Evolutionary conservation across 2,888 invertebrate genomes (phyloP), one percentile per base, ranked within the genome.

Genomic region (Strigamia transsilvanica): DNA sequence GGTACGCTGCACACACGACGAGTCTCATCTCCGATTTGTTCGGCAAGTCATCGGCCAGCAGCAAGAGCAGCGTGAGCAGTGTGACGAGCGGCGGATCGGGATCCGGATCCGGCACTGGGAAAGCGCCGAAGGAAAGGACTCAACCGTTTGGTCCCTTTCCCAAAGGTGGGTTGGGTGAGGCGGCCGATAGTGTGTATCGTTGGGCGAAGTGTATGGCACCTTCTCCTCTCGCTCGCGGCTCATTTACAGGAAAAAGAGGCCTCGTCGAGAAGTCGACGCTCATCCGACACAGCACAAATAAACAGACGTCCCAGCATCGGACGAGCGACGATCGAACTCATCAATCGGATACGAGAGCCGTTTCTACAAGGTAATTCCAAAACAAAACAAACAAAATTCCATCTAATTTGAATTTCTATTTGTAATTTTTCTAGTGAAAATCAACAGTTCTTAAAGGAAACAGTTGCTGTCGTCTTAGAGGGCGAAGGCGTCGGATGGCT

Each of bases 401-500:
- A 21, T 27, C 46, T 18, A n/a, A 27, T 6, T 51, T 27, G 32
- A n/a, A 5, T 51, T 51, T 80, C 56, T 51, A n/a, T 42, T 23
- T 42, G 1, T 27, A 4, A n/a, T 38, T 79, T 21, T 73, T 15
- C 5, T 12, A 89, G 89, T 85, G 98, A 98, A 88, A 98, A 98
- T 90, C 97, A 98, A 89, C 92, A 94, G 80, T 98, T 98, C 88
- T 90, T 98, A 78, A 96, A 96, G 87, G 98, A 98, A 92, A 91
- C 95, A 80, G 92, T 95, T 0, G 93, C 91, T 86, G 93, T 93
- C 88, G 95, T 97, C 1, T 88, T 96, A 82, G 93, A 94, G 84
- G 98, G 98, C 4, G 96, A 97, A 88, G 97, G 97, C 0, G 95
- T 99, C 0, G 97, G 98, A 21, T 99, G 99, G 97, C 90, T 99